A percentile compares a stretch with the other conserved stretches of the same genome.
Conservation (phyloP, 2,113 vertebrate genomes). For the Nannospalax galili region DNA sequence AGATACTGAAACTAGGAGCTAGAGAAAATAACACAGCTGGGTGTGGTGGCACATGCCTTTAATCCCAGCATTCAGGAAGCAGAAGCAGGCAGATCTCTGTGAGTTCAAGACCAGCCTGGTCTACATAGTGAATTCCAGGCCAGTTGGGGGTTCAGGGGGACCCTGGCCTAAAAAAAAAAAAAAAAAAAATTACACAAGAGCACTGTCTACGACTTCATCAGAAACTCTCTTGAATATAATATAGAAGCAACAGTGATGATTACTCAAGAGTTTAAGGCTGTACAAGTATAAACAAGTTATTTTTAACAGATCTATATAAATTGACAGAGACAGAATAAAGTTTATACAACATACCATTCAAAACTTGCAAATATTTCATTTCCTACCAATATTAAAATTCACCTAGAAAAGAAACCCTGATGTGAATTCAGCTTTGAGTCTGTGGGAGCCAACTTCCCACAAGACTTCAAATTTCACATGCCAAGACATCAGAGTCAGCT, state of each 20-base stretch:
- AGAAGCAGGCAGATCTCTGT: too few relatives aligned
- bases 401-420: slow-evolving; percentile 82
- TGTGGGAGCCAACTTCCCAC: slow-evolving; percentile 47
- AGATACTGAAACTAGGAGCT: slow-evolving; percentile 59
- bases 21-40: slow-evolving; percentile 69
- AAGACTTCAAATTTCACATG: slow-evolving; percentile 84
- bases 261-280: slow-evolving; percentile 77
- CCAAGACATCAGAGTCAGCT: slow-evolving; percentile 82
- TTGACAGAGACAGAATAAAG: slow-evolving; percentile 71
- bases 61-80: too few relatives aligned
- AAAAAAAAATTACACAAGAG: slow-evolving; percentile 64
- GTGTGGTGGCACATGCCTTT: too few relatives aligned
- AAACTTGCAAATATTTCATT: slow-evolving; percentile 78
- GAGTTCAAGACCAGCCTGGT: too few relatives aligned
- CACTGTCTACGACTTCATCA: slow-evolving; percentile 65
- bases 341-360: slow-evolving; percentile 76
- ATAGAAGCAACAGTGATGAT: slow-evolving; percentile 74
- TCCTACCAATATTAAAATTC: slow-evolving; percentile 80
- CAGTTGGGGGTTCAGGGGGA: too few relatives aligned
- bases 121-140: too few relatives aligned
- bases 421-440: slow-evolving; percentile 74
- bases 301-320: slow-evolving; percentile 78
- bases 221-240: slow-evolving; percentile 74
- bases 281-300: slow-evolving; percentile 85
- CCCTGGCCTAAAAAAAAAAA: too few relatives aligned